Conservation (phyloP, 2,888 invertebrate species). For the Fragum fragum region DNA sequence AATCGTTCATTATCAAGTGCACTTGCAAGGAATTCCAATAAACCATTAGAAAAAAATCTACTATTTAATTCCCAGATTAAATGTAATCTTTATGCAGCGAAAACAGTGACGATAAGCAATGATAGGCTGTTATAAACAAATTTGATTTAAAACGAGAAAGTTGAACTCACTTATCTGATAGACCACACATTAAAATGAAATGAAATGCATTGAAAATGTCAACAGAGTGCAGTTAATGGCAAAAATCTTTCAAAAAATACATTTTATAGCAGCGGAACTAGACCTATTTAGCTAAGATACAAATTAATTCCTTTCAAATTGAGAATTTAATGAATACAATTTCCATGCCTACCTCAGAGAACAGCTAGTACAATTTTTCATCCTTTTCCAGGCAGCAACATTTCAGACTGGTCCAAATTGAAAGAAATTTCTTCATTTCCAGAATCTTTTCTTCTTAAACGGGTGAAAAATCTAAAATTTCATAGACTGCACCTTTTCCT, state of each 20-base stretch:
- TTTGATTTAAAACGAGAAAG: constrained; percentile 20
- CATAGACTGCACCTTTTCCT: too few relatives aligned
- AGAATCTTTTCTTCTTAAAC: too few relatives aligned
- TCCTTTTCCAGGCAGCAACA: too few relatives aligned
- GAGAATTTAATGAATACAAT: too few relatives aligned
- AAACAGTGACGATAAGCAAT: constrained; percentile 10
- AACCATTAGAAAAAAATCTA: not conserved
- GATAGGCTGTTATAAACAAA: constrained; percentile 19
- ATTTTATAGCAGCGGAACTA: not conserved
- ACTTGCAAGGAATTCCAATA: not conserved
- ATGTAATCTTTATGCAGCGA: constrained; percentile 17
- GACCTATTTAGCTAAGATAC: too few relatives aligned
- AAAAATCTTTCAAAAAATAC: not conserved
- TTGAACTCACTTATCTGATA: constrained; percentile 18
- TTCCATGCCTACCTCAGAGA: too few relatives aligned
- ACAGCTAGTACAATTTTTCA: too few relatives aligned
- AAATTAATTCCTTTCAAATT: too few relatives aligned
- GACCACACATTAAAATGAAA: constrained; percentile 21
- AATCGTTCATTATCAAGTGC: not conserved
- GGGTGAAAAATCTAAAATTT: too few relatives aligned
- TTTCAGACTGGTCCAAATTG: too few relatives aligned
- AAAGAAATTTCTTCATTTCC: too few relatives aligned
- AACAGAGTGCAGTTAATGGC: not conserved
- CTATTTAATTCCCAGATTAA: not conserved
- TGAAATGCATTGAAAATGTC: not conserved